Base-by-base conservation (phyloP, 2,888 invertebrate genomes). In the Escarpia spicata region DNA sequence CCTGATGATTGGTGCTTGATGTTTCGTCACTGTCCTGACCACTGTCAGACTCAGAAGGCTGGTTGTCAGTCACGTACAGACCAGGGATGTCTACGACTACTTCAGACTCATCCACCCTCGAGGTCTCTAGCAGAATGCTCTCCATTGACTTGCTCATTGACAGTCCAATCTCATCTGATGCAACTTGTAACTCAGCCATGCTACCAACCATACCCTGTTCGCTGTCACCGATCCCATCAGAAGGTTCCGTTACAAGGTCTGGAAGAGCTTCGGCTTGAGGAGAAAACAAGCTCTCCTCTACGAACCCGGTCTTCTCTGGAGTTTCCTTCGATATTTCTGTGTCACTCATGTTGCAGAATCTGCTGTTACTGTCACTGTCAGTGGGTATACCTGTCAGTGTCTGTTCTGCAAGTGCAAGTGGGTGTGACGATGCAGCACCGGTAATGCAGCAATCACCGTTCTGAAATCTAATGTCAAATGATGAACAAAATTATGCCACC, bases 81-180 rank as follows among this genome's bases (percentile, higher is more conserved):
- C 90, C 31, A 60, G 31, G 43, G 92, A 90, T n/a, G 92, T 90
- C 91, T 92, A 91, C 92, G 2, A 92, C 92, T 10, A 93, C 90
- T 44, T 94, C 92, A 15, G 92, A 93, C 90, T 93, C 94, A 19
- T 92, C 92, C 58, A 93, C 92, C 3, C 92, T 52, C 1, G 94
- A 92, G 3, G 92, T 92, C 43, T 94, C 94, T n/a, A 94, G 92
- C 12, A 94, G 75, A 45, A 94, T 93, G 43, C 92, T 94, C 92
- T 94, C 94, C 93, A 94, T 93, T 0, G 94, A 94, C 75, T 75
- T 75, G 75, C 75, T 75, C 26, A 26, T 26, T 75, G 43, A 43
- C 44, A 43, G 31, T 91, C 26, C 91, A 91, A 44, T 91, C 6
- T 91, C 91, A 43, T 43, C 44, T 37, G 91, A 1, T n/a, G n/a